phyloP scores from a whole-genome alignment of 2,888 invertebrate species.

The Phoenoteleia sp. region DNA sequence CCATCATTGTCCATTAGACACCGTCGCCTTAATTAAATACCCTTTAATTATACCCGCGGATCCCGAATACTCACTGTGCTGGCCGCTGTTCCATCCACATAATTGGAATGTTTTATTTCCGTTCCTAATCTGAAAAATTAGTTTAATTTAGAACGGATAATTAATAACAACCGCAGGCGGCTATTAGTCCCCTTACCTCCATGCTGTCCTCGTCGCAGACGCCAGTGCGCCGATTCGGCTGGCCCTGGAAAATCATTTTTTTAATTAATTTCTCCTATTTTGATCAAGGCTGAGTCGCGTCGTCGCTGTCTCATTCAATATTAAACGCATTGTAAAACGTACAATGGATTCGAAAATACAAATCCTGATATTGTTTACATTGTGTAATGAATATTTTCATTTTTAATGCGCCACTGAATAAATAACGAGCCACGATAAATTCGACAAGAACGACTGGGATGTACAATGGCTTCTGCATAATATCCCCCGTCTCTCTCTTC shows the following conservation, averaged over 20 bases:
- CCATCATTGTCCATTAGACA: background rate
- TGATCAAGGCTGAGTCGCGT: background rate
- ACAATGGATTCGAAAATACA: conserved; percentile 15
- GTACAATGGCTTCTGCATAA: no score
- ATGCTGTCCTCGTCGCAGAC: conserved; percentile 92
- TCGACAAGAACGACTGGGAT: background rate
- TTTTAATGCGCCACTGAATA: conserved; percentile 20
- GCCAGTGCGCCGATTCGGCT: conserved; percentile 93
- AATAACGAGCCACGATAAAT: conserved; percentile 26
- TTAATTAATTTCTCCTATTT: conserved; percentile 28
- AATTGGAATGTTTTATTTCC: conserved; percentile 87
- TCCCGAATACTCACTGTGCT: conserved; percentile 90
- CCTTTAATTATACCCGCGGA: background rate
- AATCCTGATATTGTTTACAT: conserved; percentile 30
- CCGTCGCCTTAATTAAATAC: conserved; percentile 34
- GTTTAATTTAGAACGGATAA: background rate
- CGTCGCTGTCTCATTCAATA: conserved; percentile 4
- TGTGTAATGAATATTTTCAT: conserved; percentile 39
- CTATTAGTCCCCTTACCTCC: conserved; percentile 73
- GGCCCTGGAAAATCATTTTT: conserved; percentile 89
- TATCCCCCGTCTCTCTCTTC: no score
- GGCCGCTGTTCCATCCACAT: conserved; percentile 95
- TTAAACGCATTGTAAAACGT: conserved; percentile 21
- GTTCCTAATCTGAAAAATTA: conserved; percentile 78
- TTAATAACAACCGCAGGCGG: background rate